phyloP scores from a whole-genome alignment of 2,888 invertebrate genomes.

The Pimpla rufipes region DNA sequence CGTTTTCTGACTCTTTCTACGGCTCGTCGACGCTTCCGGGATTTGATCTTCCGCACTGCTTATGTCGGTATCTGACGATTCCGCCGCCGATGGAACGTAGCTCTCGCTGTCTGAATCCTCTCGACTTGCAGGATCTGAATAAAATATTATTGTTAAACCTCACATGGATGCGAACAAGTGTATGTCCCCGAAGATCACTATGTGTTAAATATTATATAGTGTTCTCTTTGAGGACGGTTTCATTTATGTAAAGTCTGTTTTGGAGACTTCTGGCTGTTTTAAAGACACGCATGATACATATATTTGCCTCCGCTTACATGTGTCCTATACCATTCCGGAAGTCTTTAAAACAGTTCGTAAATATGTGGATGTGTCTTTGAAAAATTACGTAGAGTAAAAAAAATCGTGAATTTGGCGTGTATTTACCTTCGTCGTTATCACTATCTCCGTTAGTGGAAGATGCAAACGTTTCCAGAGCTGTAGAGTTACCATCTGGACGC shows the following conservation, averaged over 20 bases:
- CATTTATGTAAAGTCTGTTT: slow-evolving; percentile 1
- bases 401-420: background rate
- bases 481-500: slow-evolving; percentile 8
- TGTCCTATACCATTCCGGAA: background rate
- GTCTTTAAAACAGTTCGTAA: background rate
- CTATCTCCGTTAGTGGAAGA: background rate
- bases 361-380: background rate
- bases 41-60: background rate
- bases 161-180: background rate
- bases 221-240: slow-evolving; percentile 1
- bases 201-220: background rate
- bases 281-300: background rate
- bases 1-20: background rate
- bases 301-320: slow-evolving; percentile 5
- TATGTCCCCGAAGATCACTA: background rate
- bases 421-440: slow-evolving; percentile 19
- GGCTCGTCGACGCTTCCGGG: background rate
- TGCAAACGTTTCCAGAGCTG: slow-evolving; percentile 6
- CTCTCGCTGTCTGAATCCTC: slow-evolving; percentile 4
- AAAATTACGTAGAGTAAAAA: background rate
- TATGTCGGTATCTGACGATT: slow-evolving; percentile 18
- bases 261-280: background rate
- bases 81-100: slow-evolving; percentile 29
- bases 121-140: slow-evolving; percentile 13
- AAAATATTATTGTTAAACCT: slow-evolving; percentile 2